Evolutionary conservation across 2,113 vertebrate genomes (phyloP).

Genomic region (Porphyrio hochstetteri): DNA sequence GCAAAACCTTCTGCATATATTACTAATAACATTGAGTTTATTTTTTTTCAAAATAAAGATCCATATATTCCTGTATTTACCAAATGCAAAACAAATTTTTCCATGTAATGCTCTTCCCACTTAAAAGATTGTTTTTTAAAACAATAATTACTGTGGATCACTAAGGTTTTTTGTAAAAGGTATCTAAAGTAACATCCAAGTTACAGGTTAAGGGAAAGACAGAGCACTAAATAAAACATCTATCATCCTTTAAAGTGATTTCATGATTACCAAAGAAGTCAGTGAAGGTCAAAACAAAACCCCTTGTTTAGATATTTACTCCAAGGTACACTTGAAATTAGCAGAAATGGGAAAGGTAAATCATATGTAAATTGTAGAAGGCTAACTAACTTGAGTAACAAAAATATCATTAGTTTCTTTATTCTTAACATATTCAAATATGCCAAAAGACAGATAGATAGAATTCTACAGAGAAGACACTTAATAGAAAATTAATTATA

Average conservation of each 20-base stretch:
- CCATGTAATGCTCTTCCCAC: not conserved
- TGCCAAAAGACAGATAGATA: not conserved
- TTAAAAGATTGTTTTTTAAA: not conserved
- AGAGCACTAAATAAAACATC: not conserved
- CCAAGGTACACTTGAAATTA: not conserved
- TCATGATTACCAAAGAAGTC: not conserved
- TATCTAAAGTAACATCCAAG: not conserved
- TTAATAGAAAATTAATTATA: not conserved
- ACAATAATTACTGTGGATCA: not conserved
- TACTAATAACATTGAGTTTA: not conserved
- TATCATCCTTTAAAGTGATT: not conserved
- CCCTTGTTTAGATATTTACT: not conserved
- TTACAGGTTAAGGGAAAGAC: not conserved
- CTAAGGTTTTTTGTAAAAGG: not conserved
- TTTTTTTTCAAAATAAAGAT: not conserved
- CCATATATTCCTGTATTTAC: not conserved
- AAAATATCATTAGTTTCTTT: not conserved
- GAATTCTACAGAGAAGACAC: not conserved
- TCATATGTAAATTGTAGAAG: not conserved
- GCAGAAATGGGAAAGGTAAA: not conserved
- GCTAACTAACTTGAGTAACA: not conserved
- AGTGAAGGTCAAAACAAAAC: not conserved
- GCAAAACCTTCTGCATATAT: not conserved
- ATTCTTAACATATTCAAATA: not conserved
- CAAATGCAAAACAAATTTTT: not conserved